A percentile compares a stretch with the other conserved stretches of the same genome.
Conservation (phyloP, 2,888 invertebrate genomes). For the Lasioglossum morio region DNA sequence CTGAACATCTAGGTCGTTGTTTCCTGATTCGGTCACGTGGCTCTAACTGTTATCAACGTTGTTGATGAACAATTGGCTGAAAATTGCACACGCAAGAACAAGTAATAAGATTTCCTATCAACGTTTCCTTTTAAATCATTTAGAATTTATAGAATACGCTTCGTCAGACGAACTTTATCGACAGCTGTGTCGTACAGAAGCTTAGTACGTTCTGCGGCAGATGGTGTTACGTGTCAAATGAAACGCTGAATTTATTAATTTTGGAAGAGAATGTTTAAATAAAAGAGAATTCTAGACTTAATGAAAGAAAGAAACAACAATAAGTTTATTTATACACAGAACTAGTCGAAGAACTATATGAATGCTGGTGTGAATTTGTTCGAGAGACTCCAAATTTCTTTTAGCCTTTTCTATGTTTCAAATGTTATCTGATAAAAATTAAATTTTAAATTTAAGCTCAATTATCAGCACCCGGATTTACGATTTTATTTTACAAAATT, state of each 20-base stretch:
- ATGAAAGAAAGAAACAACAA: neutral
- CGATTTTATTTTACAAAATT: too few species aligned
- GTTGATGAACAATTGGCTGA: neutral
- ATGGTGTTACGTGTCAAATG: slow-evolving; percentile 22
- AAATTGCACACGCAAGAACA: neutral
- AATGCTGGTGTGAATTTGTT: too few species aligned
- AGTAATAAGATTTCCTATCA: neutral
- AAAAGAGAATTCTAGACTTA: neutral
- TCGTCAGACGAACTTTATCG: slow-evolving; percentile 9
- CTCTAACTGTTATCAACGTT: neutral
- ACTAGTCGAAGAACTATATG: neutral
- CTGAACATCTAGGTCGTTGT: slow-evolving; percentile 39
- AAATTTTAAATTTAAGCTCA: too few species aligned
- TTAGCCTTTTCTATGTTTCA: neutral
- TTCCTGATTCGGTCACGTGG: slow-evolving; percentile 30
- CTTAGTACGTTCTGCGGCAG: neutral
- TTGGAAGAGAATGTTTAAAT: neutral
- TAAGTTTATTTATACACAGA: neutral
- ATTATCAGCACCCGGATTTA: too few species aligned
- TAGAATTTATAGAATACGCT: neutral
- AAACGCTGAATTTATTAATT: neutral
- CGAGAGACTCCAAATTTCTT: too few species aligned
- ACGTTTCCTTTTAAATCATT: neutral
- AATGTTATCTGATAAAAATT: neutral
- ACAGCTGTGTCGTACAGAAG: neutral